A percentile compares a stretch with the other conserved stretches of the same genome.
These are phyloP conservation scores for Mixornis gularis DNA, from an alignment of 2,113 vertebrate genomes.

Conservation along the genomic window DNA sequence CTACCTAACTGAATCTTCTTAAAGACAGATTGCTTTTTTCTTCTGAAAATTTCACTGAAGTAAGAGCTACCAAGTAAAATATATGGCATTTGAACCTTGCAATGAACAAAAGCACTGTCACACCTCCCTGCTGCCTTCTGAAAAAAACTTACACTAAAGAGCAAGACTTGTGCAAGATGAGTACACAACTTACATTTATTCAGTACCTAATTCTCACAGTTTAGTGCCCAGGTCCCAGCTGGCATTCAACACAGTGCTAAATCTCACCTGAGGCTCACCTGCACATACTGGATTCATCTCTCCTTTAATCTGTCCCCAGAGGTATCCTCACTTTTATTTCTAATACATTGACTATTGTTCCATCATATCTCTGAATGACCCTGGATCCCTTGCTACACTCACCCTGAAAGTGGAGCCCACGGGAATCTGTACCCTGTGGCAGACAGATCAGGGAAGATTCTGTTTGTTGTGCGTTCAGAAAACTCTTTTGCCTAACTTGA, in stretches of 20 bases:
- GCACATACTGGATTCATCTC: not conserved
- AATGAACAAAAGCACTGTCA: not conserved
- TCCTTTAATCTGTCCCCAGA: not conserved
- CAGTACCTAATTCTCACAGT: not conserved
- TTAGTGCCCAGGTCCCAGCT: not conserved
- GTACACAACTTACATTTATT: not conserved
- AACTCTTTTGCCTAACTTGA: not conserved
- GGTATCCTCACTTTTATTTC: not conserved
- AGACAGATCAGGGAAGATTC: accelerated
- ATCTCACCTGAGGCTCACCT: not conserved
- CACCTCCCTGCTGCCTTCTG: not conserved
- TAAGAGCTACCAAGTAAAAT: not conserved
- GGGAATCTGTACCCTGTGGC: accelerated
- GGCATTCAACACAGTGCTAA: not conserved
- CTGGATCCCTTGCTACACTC: not conserved
- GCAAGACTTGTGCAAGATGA: not conserved
- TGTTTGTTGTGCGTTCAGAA: not conserved
- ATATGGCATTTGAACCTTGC: not conserved
- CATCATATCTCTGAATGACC: not conserved
- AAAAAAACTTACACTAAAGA: not conserved
- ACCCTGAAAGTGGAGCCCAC: not conserved
- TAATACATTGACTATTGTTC: not conserved
- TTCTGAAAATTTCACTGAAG: not conserved
- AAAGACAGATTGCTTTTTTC: not conserved
- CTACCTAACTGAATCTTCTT: not conserved